Conservation (phyloP, 2,797 vertebrate genomes). For the Thamnophis elegans region DNA sequence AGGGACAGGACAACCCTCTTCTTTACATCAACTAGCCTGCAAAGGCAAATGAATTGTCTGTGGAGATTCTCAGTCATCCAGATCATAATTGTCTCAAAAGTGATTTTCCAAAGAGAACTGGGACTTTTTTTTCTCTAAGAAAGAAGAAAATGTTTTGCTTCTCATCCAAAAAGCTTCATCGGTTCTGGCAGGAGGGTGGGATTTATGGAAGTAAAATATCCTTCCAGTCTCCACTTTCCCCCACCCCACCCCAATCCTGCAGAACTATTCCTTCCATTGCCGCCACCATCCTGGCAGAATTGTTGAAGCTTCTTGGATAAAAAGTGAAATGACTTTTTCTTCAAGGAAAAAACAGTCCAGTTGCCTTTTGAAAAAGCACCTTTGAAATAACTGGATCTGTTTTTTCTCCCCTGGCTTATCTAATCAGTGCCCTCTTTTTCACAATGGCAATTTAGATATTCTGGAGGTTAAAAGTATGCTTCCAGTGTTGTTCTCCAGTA, state of each 20-base stretch:
- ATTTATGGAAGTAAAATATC: not conserved
- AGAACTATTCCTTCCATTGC: not conserved
- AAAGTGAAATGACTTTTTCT: not conserved
- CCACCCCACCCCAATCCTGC: not conserved
- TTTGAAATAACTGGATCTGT: not conserved
- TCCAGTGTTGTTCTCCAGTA: not conserved
- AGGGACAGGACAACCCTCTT: not conserved
- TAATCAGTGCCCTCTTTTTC: not conserved
- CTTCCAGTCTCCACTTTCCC: not conserved
- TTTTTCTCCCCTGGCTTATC: not conserved
- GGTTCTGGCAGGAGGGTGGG: not conserved
- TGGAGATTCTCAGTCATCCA: not conserved
- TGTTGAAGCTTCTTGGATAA: not conserved
- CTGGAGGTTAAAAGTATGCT: not conserved
- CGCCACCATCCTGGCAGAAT: not conserved
- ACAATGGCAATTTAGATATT: not conserved
- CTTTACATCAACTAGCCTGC: not conserved
- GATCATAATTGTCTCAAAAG: not conserved
- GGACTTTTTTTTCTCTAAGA: not conserved
- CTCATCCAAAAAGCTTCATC: not conserved
- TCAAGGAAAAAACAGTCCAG: not conserved
- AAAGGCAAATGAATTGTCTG: not conserved
- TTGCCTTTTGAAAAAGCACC: not conserved
- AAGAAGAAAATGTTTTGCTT: not conserved
- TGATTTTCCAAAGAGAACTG: not conserved